These are phyloP conservation scores for Colossoma macropomum DNA, from an alignment of 2,113 vertebrate species.

Conservation along the genomic window DNA sequence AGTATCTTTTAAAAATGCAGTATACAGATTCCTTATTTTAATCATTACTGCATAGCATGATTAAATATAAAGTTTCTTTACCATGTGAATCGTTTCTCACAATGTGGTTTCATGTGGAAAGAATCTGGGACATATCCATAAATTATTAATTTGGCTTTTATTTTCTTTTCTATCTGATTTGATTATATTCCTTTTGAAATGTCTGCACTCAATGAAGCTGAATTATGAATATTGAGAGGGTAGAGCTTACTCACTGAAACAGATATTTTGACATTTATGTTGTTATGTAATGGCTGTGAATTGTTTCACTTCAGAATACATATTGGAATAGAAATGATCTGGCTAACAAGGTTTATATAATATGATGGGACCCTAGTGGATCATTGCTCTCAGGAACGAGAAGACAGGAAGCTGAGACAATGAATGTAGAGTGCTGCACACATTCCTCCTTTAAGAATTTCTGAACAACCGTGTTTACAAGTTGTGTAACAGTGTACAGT, in stretches of 20 bases:
- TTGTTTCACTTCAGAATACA: conserved; percentile 49
- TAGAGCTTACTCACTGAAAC: conserved; percentile 55
- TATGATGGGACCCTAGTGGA: neutral
- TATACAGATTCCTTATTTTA: neutral
- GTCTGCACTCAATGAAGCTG: conserved; percentile 60
- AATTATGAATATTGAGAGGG: conserved; percentile 67
- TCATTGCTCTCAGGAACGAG: neutral
- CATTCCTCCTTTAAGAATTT: neutral
- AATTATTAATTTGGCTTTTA: conserved; percentile 72
- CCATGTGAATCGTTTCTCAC: conserved; percentile 52
- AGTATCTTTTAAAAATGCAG: neutral
- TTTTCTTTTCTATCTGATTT: conserved; percentile 69
- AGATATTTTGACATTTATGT: conserved; percentile 57
- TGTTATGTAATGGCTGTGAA: conserved; percentile 53
- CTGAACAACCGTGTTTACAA: neutral
- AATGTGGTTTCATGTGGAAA: conserved; percentile 47
- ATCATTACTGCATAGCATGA: neutral
- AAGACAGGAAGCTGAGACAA: neutral
- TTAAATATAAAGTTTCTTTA: neutral
- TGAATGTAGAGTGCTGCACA: neutral
- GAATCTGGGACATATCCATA: conserved; percentile 70
- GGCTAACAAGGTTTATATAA: conserved; percentile 8
- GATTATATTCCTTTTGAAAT: conserved; percentile 68
- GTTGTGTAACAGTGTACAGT: neutral
- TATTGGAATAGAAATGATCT: conserved; percentile 15